Percentiles rank a stretch among this genome's conserved stretches.
Evolutionary conservation across 1,140 invertebrate genomes (phyloP).

Genomic region (Zeugodacus cucurbitae): DNA sequence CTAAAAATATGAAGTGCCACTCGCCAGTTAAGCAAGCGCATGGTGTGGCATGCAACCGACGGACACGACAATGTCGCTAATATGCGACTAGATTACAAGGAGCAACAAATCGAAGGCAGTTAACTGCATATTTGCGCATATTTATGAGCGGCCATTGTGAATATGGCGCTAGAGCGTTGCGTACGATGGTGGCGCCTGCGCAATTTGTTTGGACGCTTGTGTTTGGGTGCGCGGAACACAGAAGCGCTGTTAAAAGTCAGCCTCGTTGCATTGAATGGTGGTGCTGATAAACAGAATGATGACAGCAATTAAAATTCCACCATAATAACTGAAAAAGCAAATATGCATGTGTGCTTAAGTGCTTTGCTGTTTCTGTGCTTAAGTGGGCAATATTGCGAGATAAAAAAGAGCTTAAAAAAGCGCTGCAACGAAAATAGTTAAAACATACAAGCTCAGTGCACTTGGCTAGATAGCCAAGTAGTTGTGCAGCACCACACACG

Average conservation of each 20-base stretch:
- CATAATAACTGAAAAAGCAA: constrained; percentile 16
- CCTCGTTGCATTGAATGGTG: neutral
- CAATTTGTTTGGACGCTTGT: neutral
- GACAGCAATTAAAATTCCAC: constrained; percentile 42
- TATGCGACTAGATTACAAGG: neutral
- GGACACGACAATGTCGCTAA: constrained; percentile 31
- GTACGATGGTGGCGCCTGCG: neutral
- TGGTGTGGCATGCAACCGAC: neutral
- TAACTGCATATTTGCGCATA: constrained; percentile 12
- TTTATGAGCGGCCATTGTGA: neutral
- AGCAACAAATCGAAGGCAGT: neutral
- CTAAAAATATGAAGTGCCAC: neutral
- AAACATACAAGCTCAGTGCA: neutral
- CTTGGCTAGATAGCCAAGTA: neutral
- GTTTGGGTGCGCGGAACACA: neutral
- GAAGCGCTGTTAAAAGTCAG: neutral
- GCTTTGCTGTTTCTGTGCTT: neutral
- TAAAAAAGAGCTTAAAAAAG: neutral
- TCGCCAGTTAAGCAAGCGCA: neutral
- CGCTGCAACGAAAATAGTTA: neutral
- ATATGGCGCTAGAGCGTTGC: neutral
- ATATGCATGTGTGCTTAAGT: neutral
- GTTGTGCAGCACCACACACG: neutral
- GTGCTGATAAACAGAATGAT: constrained; percentile 36
- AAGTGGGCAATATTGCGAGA: neutral